Conservation (phyloP, 2,797 vertebrate genomes). For the Helostoma temminkii region DNA sequence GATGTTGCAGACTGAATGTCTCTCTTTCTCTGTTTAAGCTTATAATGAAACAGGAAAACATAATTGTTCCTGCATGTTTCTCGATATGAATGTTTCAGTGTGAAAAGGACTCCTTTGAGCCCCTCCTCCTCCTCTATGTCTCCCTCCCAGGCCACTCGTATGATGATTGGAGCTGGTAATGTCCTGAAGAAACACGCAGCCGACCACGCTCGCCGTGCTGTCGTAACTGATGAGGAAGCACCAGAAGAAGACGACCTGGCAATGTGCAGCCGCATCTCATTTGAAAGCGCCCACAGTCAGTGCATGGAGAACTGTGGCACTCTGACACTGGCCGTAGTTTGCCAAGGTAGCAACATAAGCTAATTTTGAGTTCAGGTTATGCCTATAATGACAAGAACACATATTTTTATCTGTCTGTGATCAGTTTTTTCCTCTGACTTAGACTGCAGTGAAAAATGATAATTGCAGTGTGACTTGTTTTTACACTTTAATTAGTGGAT, state of each 20-base stretch:
- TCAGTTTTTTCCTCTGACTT: constrained; percentile 5
- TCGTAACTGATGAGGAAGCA: constrained; percentile 62
- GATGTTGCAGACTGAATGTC: background rate
- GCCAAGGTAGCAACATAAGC: constrained; percentile 72
- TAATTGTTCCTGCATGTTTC: background rate
- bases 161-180: constrained; percentile 97
- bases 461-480: background rate
- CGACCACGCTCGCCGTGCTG: constrained; percentile 81
- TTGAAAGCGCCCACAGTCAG: constrained; percentile 91
- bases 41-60: background rate
- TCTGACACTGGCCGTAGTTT: constrained; percentile 85
- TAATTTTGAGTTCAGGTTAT: constrained; percentile 9
- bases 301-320: constrained; percentile 96
- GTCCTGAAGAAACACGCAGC: constrained; percentile 92
- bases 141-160: constrained; percentile 87
- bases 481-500: background rate
- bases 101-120: background rate
- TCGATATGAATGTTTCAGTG: background rate
- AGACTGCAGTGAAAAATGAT: too few relatives aligned
- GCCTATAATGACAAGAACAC: too few relatives aligned
- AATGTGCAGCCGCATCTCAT: constrained; percentile 90
- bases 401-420: constrained; percentile 2
- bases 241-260: constrained; percentile 77
- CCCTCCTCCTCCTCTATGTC: background rate
- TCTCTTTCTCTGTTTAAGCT: background rate